Evolutionary conservation across 2,888 invertebrate genomes (phyloP).

Genomic region (Leucoma salicis): DNA sequence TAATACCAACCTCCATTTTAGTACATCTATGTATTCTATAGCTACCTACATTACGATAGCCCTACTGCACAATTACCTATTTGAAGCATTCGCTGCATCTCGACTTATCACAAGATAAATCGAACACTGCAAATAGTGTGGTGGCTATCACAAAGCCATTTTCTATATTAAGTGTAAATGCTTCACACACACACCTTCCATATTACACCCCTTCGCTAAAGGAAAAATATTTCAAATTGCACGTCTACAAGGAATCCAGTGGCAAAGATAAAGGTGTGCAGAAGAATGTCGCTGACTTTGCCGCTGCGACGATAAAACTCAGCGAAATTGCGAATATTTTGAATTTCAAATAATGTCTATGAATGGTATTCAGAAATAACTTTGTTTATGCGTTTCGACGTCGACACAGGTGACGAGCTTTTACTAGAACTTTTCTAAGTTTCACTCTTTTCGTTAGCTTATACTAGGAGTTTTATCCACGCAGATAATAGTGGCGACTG

Average conservation of each 20-base stretch:
- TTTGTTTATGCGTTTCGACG: slow-evolving; percentile 24
- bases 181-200: slow-evolving; percentile 16
- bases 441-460: slow-evolving; percentile 28
- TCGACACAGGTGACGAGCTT: slow-evolving; percentile 18
- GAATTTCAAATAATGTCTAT: slow-evolving; percentile 38
- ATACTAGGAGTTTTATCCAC: too few species aligned
- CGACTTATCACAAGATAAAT: neutral
- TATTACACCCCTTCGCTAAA: slow-evolving; percentile 24
- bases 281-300: slow-evolving; percentile 29
- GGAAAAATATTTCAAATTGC: slow-evolving; percentile 36
- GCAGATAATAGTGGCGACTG: too few species aligned
- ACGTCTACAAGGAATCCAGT: slow-evolving; percentile 30
- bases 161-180: slow-evolving; percentile 19
- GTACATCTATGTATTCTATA: too few species aligned
- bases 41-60: neutral
- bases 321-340: slow-evolving; percentile 38
- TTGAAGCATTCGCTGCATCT: slow-evolving; percentile 22
- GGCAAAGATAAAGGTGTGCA: slow-evolving; percentile 37
- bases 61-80: slow-evolving; percentile 21
- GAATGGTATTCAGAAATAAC: slow-evolving; percentile 36
- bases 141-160: slow-evolving; percentile 14
- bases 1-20: too few species aligned
- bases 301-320: slow-evolving; percentile 32
- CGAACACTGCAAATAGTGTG: slow-evolving; percentile 17
- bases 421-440: slow-evolving; percentile 22